These are phyloP conservation scores for Apogon hyalosoma DNA, from an alignment of 2,797 vertebrate species.

Conservation along the genomic window DNA sequence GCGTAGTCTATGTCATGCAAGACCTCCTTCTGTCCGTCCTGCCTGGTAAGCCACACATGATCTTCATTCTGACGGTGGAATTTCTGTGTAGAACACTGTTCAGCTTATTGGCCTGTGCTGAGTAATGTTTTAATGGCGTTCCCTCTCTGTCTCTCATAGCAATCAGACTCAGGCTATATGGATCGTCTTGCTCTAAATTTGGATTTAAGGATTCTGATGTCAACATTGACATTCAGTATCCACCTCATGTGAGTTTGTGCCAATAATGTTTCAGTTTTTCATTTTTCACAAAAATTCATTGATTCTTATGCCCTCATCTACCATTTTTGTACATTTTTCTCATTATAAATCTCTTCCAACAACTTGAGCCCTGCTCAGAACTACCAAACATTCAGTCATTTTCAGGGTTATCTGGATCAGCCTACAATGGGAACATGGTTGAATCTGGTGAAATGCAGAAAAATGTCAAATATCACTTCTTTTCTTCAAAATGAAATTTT, in stretches of 20 bases:
- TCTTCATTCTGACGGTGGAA: background rate
- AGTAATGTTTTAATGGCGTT: background rate
- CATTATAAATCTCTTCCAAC: too few species aligned
- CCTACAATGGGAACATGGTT: too few species aligned
- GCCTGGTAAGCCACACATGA: conserved; percentile 82
- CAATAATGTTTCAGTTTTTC: background rate
- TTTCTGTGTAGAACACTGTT: background rate
- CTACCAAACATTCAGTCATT: too few species aligned
- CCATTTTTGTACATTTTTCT: background rate
- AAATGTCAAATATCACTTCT: too few species aligned
- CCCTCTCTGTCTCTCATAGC: conserved; percentile 75
- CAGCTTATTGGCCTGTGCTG: background rate
- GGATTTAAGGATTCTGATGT: conserved; percentile 96
- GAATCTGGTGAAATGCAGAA: too few species aligned
- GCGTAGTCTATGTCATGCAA: conserved; percentile 87
- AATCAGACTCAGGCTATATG: conserved; percentile 92
- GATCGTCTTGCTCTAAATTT: conserved; percentile 92
- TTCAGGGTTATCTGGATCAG: too few species aligned
- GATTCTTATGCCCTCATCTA: too few species aligned
- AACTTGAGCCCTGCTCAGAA: too few species aligned
- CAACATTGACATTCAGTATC: conserved; percentile 94
- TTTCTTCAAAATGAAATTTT: too few species aligned
- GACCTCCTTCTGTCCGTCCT: conserved; percentile 85
- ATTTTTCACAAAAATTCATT: background rate
- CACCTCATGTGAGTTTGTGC: conserved; percentile 87